These are phyloP conservation scores for Calyptomena viridis DNA, from an alignment of 2,113 vertebrate genomes.

Conservation along the genomic window DNA sequence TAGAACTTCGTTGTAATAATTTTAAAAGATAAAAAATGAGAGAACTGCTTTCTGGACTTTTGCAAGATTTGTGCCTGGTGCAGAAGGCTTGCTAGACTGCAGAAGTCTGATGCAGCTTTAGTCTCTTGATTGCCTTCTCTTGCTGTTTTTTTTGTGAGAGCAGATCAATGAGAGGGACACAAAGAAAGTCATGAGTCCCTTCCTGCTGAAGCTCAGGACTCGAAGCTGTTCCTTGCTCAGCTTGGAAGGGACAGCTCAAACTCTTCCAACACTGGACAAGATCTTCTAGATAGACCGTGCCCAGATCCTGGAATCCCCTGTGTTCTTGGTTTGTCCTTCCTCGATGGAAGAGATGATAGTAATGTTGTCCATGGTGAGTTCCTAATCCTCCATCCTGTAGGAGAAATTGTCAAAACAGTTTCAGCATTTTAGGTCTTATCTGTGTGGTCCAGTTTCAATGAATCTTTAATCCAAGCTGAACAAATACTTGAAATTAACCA, in stretches of 20 bases:
- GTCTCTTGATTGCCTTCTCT: background rate
- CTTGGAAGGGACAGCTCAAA: background rate
- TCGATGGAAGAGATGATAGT: background rate
- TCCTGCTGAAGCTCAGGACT: background rate
- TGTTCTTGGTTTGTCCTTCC: background rate
- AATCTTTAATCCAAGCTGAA: background rate
- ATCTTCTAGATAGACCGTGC: background rate
- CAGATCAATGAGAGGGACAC: background rate
- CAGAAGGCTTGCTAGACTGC: background rate
- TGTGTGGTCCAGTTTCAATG: background rate
- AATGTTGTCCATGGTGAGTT: accelerated
- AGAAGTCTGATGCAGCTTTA: background rate
- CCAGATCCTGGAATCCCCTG: background rate
- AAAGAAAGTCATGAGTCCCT: background rate
- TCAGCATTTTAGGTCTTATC: background rate
- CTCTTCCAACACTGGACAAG: background rate
- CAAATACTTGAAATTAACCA: background rate
- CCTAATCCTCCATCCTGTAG: background rate
- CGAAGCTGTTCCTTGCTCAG: background rate
- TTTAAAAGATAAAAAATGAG: background rate
- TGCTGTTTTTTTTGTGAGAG: background rate
- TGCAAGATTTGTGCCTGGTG: background rate
- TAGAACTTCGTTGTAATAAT: background rate
- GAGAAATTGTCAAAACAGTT: background rate
- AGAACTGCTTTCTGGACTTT: background rate